Base-by-base conservation (phyloP, 2,888 invertebrate species). In the Stramonita haemastoma region DNA sequence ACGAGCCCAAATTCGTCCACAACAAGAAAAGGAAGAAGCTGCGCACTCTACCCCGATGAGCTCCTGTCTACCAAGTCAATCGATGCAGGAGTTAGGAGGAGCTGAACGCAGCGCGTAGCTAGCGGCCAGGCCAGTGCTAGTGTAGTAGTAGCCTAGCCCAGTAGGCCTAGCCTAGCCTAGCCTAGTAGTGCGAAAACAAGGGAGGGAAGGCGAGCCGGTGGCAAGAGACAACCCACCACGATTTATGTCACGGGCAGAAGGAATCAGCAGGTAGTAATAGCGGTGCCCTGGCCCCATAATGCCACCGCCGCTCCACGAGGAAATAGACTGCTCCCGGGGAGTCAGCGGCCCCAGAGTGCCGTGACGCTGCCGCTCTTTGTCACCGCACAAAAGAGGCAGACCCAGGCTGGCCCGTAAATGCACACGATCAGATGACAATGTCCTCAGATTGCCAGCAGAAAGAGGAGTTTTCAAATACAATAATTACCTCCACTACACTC, bases 391-490 rank as follows among this genome's bases (percentile, higher is more conserved):
- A 87, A 73, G 32, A 34, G 57, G 32, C 60, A 46, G 79, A 32
- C 81, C 22, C 56, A 32, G 60, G 81, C 79, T 29, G 26, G 57
- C 26, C 73, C 29, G 60, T 87, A 90, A 87, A 87, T 87, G 87
- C 84, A 85, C 87, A 84, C 86, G 90, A 90, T 90, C 90, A 70
- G 70, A 83, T 87, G 89, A 87, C 89, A 87, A 77, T 34, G 87
- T 56, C 87, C 60, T 81, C 87, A 60, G 87, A 87, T 87, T 81
- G 70, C 57, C n/a, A 46, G 87, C 81, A 90, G 87, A 90, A 90
- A 87, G 79, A 84, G 90, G 83, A 90, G 87, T 90, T 90, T 90
- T 87, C 90, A 90, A 90, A 90, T 90, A 90, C 90, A 87, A 90
- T 90, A 90, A 90, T 90, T 90, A 90, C 90, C 85, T 73, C 90